These are phyloP conservation scores for Hylaeus anthracinus DNA, from an alignment of 1,140 invertebrate species.

Conservation along the genomic window DNA sequence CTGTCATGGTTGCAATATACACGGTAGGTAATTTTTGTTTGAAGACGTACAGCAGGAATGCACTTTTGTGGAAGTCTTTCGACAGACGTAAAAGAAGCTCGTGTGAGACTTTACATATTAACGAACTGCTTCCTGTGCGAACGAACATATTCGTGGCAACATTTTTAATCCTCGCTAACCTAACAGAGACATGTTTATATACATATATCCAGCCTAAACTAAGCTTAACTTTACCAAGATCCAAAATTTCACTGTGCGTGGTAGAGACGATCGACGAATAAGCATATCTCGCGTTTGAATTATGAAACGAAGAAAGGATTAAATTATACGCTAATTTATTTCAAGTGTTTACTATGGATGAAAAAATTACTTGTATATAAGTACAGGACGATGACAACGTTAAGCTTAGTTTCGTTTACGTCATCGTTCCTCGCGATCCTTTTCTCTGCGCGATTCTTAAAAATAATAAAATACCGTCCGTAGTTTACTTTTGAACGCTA, in stretches of 20 bases:
- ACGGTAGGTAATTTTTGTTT: neutral
- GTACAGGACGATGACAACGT: neutral
- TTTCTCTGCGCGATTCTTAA: neutral
- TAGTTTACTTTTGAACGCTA: no score
- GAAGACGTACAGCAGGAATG: neutral
- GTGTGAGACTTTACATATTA: neutral
- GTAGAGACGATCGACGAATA: no score
- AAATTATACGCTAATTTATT: no score
- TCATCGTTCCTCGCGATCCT: neutral
- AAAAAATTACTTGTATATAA: neutral
- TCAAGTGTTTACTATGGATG: neutral
- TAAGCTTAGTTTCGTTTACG: neutral
- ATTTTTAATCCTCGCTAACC: neutral
- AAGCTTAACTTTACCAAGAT: no score
- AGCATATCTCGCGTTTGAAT: no score
- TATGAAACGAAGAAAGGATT: no score
- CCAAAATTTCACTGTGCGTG: no score
- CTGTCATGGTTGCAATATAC: neutral
- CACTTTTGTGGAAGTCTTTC: neutral
- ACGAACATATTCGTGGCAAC: neutral
- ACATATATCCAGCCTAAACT: no score
- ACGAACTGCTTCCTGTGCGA: conserved; percentile 1
- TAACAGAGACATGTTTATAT: no score
- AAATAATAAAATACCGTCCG: no score
- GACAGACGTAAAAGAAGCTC: conserved; percentile 8